A percentile compares a stretch with the other conserved stretches of the same genome.
Conservation (phyloP, 2,888 invertebrate genomes). For the Polymixis flavicincta region DNA sequence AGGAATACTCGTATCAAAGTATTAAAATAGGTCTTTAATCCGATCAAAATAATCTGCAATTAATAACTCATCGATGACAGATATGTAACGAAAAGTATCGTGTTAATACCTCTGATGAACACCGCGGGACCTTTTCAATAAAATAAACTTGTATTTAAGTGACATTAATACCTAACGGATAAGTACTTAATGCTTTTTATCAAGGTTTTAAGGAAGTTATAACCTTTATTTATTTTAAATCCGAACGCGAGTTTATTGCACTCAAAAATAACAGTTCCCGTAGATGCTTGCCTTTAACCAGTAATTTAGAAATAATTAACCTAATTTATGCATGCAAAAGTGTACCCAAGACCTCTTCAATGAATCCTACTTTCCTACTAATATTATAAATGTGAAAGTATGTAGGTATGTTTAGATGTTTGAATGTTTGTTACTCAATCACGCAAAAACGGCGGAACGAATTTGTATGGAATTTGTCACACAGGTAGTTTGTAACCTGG, state of each 20-base stretch:
- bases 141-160: constrained; percentile 50
- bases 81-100: constrained; percentile 53
- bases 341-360: constrained; percentile 1
- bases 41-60: constrained; percentile 64
- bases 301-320: constrained; percentile 4
- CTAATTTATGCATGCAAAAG: constrained; percentile 11
- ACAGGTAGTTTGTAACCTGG: too few species aligned
- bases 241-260: constrained; percentile 12
- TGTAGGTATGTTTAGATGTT: too few species aligned
- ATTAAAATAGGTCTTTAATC: constrained; percentile 32
- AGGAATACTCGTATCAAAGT: constrained; percentile 18
- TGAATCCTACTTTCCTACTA: too few species aligned
- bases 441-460: too few species aligned
- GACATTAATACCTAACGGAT: constrained; percentile 32
- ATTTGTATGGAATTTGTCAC: too few species aligned
- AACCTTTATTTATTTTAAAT: constrained; percentile 18
- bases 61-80: constrained; percentile 63
- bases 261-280: not conserved
- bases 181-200: constrained; percentile 1
- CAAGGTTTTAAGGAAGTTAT: constrained; percentile 4
- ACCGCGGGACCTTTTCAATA: constrained; percentile 55
- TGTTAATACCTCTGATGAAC: constrained; percentile 61
- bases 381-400: too few species aligned
- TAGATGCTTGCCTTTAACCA: not conserved
- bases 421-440: too few species aligned